These are phyloP conservation scores for Albula glossodonta DNA, from an alignment of 2,113 vertebrate genomes.

Conservation along the genomic window DNA sequence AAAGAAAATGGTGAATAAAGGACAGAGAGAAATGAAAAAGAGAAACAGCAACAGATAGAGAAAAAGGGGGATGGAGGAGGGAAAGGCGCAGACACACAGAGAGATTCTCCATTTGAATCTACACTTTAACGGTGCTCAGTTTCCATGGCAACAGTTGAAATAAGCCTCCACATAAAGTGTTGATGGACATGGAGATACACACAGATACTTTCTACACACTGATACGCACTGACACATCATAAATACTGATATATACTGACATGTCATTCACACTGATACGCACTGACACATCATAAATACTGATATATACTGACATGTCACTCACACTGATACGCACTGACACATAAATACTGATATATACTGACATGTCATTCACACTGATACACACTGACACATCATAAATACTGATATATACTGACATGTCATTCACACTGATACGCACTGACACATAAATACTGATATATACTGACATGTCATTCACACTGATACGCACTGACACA, in stretches of 20 bases:
- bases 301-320: background rate
- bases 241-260: background rate
- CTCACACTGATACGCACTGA: background rate
- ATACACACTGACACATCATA: background rate
- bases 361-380: background rate
- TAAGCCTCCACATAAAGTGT: conserved; percentile 58
- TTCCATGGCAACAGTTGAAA: conserved; percentile 77
- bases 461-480: background rate
- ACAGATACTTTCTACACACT: conserved; percentile 17
- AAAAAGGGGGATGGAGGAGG: background rate
- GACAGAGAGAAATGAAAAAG: background rate
- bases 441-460: background rate
- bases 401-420: background rate
- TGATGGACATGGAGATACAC: conserved; percentile 57
- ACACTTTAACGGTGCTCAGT: conserved; percentile 61
- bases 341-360: background rate
- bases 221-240: conserved; percentile 20
- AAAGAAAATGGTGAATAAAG: background rate
- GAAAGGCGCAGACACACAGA: background rate
- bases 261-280: background rate
- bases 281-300: background rate
- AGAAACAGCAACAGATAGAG: background rate
- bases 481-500: background rate
- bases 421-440: background rate
- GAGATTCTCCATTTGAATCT: conserved; percentile 46